phyloP scores from a whole-genome alignment of 2,113 vertebrate species.

The Pongo abelii region DNA sequence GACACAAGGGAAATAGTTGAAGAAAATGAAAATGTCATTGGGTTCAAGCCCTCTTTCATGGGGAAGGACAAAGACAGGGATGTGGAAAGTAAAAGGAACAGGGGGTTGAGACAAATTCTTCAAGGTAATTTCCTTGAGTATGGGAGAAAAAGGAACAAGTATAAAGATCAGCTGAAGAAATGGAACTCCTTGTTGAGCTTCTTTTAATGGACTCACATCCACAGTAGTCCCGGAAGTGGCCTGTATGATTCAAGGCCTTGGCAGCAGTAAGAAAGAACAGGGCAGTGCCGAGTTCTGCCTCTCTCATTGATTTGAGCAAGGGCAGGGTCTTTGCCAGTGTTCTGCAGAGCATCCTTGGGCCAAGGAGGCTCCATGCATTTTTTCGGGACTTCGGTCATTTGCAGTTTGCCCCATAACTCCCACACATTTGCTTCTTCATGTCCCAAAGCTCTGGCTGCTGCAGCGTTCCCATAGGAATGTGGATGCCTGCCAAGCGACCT shows the following conservation, averaged over 20 bases:
- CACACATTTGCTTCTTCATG: conserved; percentile 82
- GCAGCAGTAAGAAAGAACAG: conserved; percentile 59
- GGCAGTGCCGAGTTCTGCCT: conserved; percentile 26
- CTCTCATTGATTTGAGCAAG: conserved; percentile 50
- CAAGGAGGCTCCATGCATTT: conserved; percentile 69
- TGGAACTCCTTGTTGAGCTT: conserved; percentile 49
- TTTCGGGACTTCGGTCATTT: conserved; percentile 81
- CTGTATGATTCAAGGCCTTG: conserved; percentile 50
- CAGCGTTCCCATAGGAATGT: conserved; percentile 90
- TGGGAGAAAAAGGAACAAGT: neutral
- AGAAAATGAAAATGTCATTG: conserved; percentile 52
- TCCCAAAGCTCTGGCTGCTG: conserved; percentile 83
- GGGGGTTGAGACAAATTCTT: neutral
- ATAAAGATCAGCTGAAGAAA: conserved; percentile 52
- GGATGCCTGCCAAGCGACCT: conserved; percentile 85
- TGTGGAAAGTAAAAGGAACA: neutral
- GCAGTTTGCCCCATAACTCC: conserved; percentile 82
- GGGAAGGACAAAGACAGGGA: neutral
- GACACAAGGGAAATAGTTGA: conserved; percentile 46
- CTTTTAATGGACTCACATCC: conserved; percentile 74
- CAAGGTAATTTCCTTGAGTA: conserved; percentile 6
- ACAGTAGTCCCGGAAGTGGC: conserved; percentile 59
- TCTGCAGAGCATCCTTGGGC: conserved; percentile 72
- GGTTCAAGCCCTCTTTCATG: conserved; percentile 3
- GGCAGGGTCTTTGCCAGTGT: conserved; percentile 38